phyloP scores from a whole-genome alignment of 2,113 vertebrate genomes.

The Gadus macrocephalus region DNA sequence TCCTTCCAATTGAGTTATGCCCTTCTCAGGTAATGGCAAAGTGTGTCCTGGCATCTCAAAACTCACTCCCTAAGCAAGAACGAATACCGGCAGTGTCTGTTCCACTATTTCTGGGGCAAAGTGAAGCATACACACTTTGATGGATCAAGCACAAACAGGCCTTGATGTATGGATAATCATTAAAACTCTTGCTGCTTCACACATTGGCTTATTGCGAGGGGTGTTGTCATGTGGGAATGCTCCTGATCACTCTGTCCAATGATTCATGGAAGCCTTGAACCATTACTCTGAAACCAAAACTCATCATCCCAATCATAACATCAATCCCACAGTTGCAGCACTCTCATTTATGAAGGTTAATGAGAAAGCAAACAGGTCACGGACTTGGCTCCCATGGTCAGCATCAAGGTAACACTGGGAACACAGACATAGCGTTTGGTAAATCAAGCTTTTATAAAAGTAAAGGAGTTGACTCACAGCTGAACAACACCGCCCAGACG shows the following conservation, averaged over 20 bases:
- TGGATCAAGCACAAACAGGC: constrained; percentile 56
- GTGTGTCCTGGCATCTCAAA: too few relatives aligned
- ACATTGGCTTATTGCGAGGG: constrained; percentile 34
- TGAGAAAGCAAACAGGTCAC: constrained; percentile 17
- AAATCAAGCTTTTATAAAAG: too few relatives aligned
- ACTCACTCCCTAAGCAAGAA: not conserved
- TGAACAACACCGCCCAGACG: too few relatives aligned
- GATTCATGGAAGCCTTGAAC: constrained; percentile 24
- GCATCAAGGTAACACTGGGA: not conserved
- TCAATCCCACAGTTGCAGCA: too few relatives aligned
- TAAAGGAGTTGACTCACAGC: too few relatives aligned
- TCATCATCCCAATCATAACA: constrained; percentile 29
- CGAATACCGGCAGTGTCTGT: not conserved
- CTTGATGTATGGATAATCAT: constrained; percentile 55
- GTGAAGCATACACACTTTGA: constrained; percentile 42
- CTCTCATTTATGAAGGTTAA: constrained; percentile 37
- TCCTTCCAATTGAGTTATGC: too few relatives aligned
- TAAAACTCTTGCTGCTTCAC: constrained; percentile 36
- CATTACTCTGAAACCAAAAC: constrained; percentile 36
- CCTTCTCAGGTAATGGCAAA: too few relatives aligned
- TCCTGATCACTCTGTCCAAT: not conserved
- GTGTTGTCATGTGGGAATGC: too few relatives aligned
- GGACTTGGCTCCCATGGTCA: not conserved
- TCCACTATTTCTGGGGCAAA: not conserved
- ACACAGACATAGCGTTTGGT: too few relatives aligned